Evolutionary conservation across 2,797 vertebrate genomes (phyloP), one percentile per base, ranked within the genome.

Genomic region (Pangasius macronema): DNA sequence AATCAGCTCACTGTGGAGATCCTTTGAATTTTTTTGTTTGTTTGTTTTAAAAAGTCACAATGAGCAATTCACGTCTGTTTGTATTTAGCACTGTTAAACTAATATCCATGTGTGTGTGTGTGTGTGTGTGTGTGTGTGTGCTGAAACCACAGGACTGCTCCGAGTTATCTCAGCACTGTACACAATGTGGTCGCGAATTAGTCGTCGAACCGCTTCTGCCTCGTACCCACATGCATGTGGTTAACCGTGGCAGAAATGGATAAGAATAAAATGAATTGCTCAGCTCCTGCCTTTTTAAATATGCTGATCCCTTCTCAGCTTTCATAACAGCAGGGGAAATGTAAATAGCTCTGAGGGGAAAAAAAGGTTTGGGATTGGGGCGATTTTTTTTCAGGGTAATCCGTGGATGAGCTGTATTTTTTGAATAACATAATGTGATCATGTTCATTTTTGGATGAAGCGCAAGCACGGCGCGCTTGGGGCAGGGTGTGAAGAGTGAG

Each of bases 381-480:
- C 11, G 8, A 4, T 79, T 61, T 55, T 81, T 63, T 22, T 11
- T n/a, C 22, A 75, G 30, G 39, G 83, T 91, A 90, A 90, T 91
- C 89, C 83, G 22, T 82, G 82, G 84, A 88, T 86, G 89, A 89
- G 88, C 81, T 86, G 61, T 80, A 82, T 87, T 87, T 87, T 89
- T 86, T 86, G 46, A 86, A 88, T 87, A 88, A 76, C 83, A 39
- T 85, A 89, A 80, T 75, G 55, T 84, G 86, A 87, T 87, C 84
- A 59, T 42, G 63, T 87, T 72, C 57, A 61, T 82, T 75, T 36
- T 49, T 53, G 76, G 85, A 82, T 80, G 70, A 90, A 77, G 24
- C 13, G 27, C 30, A 49, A 67, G 63, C 5, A 57, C 46, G 49
- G 59, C 30, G 36, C 9, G 27, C 68, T 61, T 10, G 10, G 79